Percentiles rank a stretch among this genome's conserved stretches.
phyloP scores from a whole-genome alignment of 1,140 invertebrate genomes.

The Rhynchophorus ferrugineus region DNA sequence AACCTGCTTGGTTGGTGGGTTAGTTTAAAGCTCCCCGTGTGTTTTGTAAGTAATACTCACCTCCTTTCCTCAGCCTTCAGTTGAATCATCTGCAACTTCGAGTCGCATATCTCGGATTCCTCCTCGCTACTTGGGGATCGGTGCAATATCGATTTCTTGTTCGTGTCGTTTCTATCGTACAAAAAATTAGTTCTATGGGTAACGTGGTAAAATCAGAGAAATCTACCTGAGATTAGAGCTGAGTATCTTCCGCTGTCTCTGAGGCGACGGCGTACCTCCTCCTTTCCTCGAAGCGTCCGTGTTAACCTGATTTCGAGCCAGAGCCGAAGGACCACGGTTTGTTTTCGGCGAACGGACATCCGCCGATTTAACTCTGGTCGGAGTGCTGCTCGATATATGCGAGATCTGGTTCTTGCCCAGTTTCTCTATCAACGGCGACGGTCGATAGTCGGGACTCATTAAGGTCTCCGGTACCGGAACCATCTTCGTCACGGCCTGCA shows the following conservation, averaged over 20 bases:
- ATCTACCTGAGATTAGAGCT: slow-evolving; percentile 9
- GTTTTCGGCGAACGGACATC: slow-evolving; percentile 42
- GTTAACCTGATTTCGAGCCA: slow-evolving; percentile 1
- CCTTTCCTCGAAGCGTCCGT: slow-evolving; percentile 4
- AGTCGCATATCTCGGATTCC: slow-evolving; percentile 52
- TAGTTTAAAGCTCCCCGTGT: not conserved
- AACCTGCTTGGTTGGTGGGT: slow-evolving; percentile 33
- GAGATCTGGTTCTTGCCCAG: slow-evolving; percentile 9
- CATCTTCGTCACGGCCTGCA: slow-evolving; percentile 74
- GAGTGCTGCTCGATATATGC: slow-evolving; percentile 2
- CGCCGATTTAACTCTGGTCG: slow-evolving; percentile 11
- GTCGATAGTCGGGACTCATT: slow-evolving; percentile 73
- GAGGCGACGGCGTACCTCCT: slow-evolving; percentile 25
- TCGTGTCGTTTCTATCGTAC: slow-evolving; percentile 3
- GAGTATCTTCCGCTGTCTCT: slow-evolving; percentile 17
- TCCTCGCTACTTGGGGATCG: slow-evolving; percentile 46
- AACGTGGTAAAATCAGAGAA: no score
- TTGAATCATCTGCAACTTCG: slow-evolving; percentile 53
- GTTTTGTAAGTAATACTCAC: slow-evolving; percentile 5
- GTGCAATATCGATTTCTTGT: slow-evolving; percentile 26
- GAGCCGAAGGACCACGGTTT: slow-evolving; percentile 8
- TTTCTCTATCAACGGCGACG: slow-evolving; percentile 34
- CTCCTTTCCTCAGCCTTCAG: slow-evolving; percentile 46
- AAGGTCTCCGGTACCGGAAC: slow-evolving; percentile 78
- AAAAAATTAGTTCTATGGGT: no score